Percentiles rank a stretch among this genome's conserved stretches.
These are phyloP conservation scores for Cantharis nigra DNA, from an alignment of 2,888 invertebrate species.

Conservation along the genomic window DNA sequence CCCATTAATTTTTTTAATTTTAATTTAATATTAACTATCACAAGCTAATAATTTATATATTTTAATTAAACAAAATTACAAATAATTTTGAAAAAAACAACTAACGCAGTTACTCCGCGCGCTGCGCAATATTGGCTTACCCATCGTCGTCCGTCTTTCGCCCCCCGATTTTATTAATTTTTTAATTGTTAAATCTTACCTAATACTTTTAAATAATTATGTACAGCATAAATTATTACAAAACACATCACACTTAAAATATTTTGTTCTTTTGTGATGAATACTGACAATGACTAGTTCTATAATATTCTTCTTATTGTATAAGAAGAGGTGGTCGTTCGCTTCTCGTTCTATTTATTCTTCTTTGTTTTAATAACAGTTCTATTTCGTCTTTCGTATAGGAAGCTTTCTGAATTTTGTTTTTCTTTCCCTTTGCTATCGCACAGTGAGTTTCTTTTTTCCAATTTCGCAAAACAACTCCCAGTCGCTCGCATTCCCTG, in stretches of 20 bases:
- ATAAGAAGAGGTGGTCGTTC: constrained; percentile 35
- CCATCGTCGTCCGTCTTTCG: neutral
- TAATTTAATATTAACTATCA: neutral
- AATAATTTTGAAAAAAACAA: too few species aligned
- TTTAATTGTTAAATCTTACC: constrained; percentile 2
- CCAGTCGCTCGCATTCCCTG: constrained; percentile 81
- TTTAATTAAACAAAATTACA: too few species aligned
- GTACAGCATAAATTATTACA: constrained; percentile 28
- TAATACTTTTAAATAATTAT: constrained; percentile 33
- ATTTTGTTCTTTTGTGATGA: constrained; percentile 32
- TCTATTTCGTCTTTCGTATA: constrained; percentile 34
- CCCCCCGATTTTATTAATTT: neutral
- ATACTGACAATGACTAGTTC: constrained; percentile 52
- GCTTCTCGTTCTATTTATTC: constrained; percentile 28
- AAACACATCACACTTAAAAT: constrained; percentile 12
- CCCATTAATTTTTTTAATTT: neutral
- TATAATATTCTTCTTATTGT: constrained; percentile 30
- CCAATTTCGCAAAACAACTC: constrained; percentile 76
- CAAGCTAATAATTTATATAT: too few species aligned
- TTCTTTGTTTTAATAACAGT: constrained; percentile 20
- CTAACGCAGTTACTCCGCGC: too few species aligned
- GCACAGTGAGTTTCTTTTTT: constrained; percentile 52
- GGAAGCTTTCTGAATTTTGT: constrained; percentile 14
- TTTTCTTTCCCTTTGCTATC: constrained; percentile 9
- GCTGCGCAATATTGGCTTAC: neutral